phyloP scores from a whole-genome alignment of 1,140 invertebrate species.

The Drosophila leontia region DNA sequence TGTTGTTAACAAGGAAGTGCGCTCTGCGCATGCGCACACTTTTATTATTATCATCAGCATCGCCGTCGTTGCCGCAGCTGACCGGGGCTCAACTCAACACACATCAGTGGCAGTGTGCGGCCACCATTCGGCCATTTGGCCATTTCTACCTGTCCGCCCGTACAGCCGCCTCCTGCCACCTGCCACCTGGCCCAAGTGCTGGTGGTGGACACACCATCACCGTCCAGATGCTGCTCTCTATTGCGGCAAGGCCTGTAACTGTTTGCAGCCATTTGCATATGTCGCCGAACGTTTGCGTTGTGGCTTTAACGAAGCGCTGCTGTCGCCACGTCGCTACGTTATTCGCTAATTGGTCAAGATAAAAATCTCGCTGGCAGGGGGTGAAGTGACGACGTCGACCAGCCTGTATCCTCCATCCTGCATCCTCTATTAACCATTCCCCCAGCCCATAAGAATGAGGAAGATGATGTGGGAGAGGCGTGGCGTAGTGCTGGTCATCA shows the following conservation, averaged over 20 bases:
- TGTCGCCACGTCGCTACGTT: slow-evolving; percentile 65
- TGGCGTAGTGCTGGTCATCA: slow-evolving; percentile 37
- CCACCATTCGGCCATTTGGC: slow-evolving; percentile 64
- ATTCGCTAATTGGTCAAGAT: slow-evolving; percentile 80
- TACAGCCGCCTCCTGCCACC: slow-evolving; percentile 13
- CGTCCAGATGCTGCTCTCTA: slow-evolving; percentile 8
- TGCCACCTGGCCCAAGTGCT: not conserved
- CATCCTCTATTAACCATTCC: slow-evolving; percentile 4
- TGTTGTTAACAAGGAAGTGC: slow-evolving; percentile 81
- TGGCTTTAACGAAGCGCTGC: slow-evolving; percentile 68
- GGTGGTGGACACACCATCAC: slow-evolving; percentile 6
- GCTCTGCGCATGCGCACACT: slow-evolving; percentile 76
- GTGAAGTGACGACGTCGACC: slow-evolving; percentile 49
- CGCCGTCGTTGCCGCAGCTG: slow-evolving; percentile 31
- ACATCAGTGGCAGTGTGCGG: slow-evolving; percentile 37
- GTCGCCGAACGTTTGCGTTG: slow-evolving; percentile 60
- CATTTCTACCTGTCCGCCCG: slow-evolving; percentile 41
- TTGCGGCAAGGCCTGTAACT: slow-evolving; percentile 43
- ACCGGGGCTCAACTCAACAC: slow-evolving; percentile 57
- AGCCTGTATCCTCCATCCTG: slow-evolving; percentile 9
- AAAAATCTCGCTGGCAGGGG: slow-evolving; percentile 68
- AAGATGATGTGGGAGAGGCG: slow-evolving; percentile 52
- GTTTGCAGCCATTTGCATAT: slow-evolving; percentile 71
- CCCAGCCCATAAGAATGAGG: slow-evolving; percentile 17
- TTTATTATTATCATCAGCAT: slow-evolving; percentile 75